Evolutionary conservation across 2,113 vertebrate species (phyloP).

Genomic region (Hemiscyllium ocellatum): DNA sequence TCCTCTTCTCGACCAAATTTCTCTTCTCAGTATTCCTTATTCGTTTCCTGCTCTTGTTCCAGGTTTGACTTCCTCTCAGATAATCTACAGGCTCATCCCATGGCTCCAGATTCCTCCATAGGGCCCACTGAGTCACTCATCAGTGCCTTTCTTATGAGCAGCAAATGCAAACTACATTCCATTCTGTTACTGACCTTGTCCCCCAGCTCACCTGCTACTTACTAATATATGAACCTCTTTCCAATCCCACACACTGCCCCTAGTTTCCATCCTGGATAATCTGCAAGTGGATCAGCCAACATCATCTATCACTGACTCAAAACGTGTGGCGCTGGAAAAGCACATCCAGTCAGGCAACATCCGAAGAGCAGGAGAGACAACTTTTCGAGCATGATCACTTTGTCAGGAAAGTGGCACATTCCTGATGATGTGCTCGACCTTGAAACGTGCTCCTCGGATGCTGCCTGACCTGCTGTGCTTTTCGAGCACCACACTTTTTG

Average conservation of each 20-base stretch:
- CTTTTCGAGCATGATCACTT: no score
- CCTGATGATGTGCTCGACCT: no score
- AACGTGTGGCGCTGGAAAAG: no score
- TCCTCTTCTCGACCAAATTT: not conserved
- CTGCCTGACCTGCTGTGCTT: no score
- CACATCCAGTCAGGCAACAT: no score
- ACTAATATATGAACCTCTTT: not conserved
- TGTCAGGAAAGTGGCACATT: no score
- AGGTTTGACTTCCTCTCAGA: not conserved
- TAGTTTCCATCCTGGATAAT: not conserved
- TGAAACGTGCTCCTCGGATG: no score
- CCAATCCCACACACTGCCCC: not conserved
- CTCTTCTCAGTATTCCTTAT: not conserved
- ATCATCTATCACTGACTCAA: no score
- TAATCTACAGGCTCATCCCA: not conserved
- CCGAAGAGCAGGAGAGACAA: no score
- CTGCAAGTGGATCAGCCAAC: not conserved
- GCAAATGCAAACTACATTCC: not conserved
- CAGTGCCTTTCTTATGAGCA: not conserved
- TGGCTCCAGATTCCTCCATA: not conserved
- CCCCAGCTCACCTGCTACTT: not conserved
- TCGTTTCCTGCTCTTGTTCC: not conserved
- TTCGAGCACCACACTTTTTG: no score
- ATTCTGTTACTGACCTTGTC: not conserved
- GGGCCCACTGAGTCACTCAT: not conserved